phyloP scores from a whole-genome alignment of 2,113 vertebrate species.

The Aegotheles bennettii region DNA sequence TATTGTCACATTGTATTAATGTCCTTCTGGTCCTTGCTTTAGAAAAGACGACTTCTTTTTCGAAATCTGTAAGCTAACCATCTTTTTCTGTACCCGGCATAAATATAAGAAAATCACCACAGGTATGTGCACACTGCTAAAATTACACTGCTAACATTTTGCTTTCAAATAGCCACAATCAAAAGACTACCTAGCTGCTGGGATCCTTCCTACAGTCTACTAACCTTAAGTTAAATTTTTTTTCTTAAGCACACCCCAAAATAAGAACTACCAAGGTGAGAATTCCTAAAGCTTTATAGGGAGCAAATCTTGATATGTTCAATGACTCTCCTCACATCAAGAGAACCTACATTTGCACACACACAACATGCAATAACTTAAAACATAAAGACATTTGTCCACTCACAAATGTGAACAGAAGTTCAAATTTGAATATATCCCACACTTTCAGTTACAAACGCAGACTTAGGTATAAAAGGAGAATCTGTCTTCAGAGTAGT shows the following conservation, averaged over 20 bases:
- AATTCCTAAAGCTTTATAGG: background rate
- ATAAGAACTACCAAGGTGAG: background rate
- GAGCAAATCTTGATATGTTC: background rate
- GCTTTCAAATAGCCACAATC: background rate
- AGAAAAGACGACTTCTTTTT: background rate
- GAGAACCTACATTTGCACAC: background rate
- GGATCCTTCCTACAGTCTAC: background rate
- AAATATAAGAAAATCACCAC: background rate
- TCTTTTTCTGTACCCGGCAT: background rate
- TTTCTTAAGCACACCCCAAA: background rate
- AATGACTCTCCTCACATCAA: background rate
- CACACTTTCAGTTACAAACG: background rate
- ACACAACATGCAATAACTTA: background rate
- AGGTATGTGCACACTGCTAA: background rate
- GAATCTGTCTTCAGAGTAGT: background rate
- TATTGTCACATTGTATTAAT: background rate
- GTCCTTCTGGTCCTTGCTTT: background rate
- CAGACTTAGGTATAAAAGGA: background rate
- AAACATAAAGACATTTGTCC: background rate
- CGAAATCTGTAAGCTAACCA: background rate
- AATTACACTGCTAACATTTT: background rate
- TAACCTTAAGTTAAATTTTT: background rate
- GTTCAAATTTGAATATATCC: background rate
- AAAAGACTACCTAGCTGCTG: background rate
- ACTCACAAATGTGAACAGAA: background rate